Conservation (phyloP, 2,888 invertebrate species). For the Pollenia amentaria region DNA sequence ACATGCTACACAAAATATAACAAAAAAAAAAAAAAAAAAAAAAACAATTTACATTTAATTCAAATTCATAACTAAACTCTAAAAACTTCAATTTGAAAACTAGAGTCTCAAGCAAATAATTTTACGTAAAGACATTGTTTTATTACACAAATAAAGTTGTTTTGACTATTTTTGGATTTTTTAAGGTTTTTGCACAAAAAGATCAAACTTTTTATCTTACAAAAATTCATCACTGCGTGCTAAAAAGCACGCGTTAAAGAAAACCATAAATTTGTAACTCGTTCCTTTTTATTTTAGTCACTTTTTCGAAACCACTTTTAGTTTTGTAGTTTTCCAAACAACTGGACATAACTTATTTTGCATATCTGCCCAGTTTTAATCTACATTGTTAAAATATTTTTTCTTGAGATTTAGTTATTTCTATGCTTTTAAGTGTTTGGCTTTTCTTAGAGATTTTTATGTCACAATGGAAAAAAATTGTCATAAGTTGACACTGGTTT, state of each 20-base stretch:
- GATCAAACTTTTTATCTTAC: slow-evolving; percentile 59
- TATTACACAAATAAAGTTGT: slow-evolving; percentile 56
- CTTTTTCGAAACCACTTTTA: slow-evolving; percentile 11
- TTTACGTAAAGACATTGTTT: slow-evolving; percentile 30
- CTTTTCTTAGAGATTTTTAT: slow-evolving; percentile 33
- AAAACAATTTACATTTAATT: neutral
- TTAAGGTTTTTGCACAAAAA: slow-evolving; percentile 1
- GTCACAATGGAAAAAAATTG: slow-evolving; percentile 64
- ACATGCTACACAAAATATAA: slow-evolving; percentile 56
- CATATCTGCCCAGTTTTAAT: slow-evolving; percentile 55
- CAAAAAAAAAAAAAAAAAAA: neutral
- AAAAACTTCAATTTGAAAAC: neutral
- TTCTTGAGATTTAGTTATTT: neutral
- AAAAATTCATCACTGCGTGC: slow-evolving; percentile 67
- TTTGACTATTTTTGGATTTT: slow-evolving; percentile 41
- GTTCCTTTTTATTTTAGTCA: slow-evolving; percentile 46
- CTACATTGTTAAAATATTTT: slow-evolving; percentile 51
- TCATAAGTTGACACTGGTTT: slow-evolving; percentile 70
- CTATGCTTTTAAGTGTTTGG: slow-evolving; percentile 12
- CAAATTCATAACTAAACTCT: slow-evolving; percentile 15
- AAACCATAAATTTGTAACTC: slow-evolving; percentile 52
- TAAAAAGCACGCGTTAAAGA: slow-evolving; percentile 66
- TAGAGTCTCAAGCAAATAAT: no score
- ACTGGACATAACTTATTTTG: slow-evolving; percentile 58
- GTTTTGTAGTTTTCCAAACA: slow-evolving; percentile 1